Conservation (phyloP, 1,140 invertebrate species). For the Apocrypta bakeri region DNA sequence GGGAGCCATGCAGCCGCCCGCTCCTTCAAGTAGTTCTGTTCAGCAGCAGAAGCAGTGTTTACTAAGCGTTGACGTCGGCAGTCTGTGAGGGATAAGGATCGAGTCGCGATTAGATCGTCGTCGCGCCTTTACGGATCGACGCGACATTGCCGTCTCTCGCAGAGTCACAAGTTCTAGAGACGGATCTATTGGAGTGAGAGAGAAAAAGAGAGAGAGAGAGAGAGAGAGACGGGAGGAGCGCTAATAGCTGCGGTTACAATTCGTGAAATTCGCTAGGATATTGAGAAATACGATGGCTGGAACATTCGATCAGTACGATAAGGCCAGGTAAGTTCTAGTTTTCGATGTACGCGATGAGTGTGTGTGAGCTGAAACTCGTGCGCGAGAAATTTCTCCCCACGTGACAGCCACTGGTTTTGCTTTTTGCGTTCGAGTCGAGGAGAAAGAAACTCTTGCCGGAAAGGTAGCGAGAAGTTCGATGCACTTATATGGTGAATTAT, state of each 20-base stretch:
- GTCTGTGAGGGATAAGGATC: not conserved
- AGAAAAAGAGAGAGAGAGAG: too few species aligned
- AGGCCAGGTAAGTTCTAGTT: conserved; percentile 77
- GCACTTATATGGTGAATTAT: too few species aligned
- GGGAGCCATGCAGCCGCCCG: not conserved
- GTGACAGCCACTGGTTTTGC: not conserved
- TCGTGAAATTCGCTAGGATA: not conserved
- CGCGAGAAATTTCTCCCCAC: not conserved
- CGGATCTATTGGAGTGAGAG: too few species aligned
- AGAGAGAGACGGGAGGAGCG: not conserved
- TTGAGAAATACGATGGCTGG: conserved; percentile 74
- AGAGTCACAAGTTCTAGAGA: too few species aligned
- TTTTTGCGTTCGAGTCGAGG: not conserved
- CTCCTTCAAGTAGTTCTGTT: not conserved
- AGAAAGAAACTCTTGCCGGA: too few species aligned
- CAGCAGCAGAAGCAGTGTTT: not conserved
- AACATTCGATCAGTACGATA: conserved; percentile 83
- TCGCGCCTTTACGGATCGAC: too few species aligned
- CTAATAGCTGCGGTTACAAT: not conserved
- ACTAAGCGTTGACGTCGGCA: not conserved
- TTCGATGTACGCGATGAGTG: not conserved
- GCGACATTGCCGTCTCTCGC: too few species aligned
- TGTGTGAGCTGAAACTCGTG: too few species aligned
- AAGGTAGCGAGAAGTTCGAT: too few species aligned
- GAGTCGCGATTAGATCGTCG: not conserved